These are phyloP conservation scores for Parasteatoda tepidariorum DNA, from an alignment of 1,140 invertebrate species.

Conservation along the genomic window DNA sequence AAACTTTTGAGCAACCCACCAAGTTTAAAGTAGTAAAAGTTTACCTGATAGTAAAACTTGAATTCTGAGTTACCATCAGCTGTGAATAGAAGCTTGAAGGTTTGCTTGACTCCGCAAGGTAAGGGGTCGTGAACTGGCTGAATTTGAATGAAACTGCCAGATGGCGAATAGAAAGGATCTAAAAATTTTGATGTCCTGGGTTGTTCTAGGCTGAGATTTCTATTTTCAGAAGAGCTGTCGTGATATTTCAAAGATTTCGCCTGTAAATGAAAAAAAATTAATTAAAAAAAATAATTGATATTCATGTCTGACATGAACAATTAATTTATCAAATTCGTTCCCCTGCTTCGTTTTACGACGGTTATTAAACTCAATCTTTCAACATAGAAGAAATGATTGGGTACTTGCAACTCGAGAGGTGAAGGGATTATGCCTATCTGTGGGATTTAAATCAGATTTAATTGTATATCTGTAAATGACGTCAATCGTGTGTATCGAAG, in stretches of 20 bases:
- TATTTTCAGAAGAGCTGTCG: not conserved
- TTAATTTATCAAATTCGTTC: no score
- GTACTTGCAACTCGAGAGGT: no score
- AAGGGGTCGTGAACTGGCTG: constrained; percentile 55
- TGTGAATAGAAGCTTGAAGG: constrained; percentile 65
- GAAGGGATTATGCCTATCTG: no score
- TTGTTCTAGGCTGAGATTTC: not conserved
- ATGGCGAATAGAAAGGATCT: constrained; percentile 67
- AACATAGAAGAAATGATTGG: no score
- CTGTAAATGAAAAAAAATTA: constrained; percentile 14
- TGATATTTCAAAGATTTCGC: constrained; percentile 43
- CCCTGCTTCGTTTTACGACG: no score
- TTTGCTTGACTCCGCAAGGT: constrained; percentile 64
- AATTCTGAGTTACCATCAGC: constrained; percentile 63
- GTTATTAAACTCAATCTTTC: no score
- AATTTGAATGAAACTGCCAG: constrained; percentile 67
- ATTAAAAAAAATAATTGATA: not conserved
- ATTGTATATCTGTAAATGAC: no score
- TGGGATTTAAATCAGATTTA: no score
- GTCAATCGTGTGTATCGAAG: no score
- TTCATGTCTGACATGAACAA: not conserved
- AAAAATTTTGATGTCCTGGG: not conserved
- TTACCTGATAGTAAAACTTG: constrained; percentile 66
- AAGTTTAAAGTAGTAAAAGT: not conserved
- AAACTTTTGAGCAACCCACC: no score